These are phyloP conservation scores for Malaclemys terrapin DNA, from an alignment of 2,113 vertebrate species.

Conservation along the genomic window DNA sequence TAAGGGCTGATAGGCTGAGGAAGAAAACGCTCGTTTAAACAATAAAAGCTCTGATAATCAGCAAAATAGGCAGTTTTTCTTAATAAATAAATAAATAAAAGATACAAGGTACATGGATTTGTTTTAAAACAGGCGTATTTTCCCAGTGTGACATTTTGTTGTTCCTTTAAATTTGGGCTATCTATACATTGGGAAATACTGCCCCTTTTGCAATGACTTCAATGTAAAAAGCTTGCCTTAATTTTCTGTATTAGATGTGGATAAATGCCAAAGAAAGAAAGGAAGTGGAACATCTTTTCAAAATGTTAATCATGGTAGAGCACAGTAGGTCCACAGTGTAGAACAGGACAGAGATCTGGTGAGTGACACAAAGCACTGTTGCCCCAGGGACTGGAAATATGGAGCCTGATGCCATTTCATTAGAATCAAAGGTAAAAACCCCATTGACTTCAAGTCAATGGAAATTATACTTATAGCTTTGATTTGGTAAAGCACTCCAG, in stretches of 20 bases:
- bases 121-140: not conserved
- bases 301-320: not conserved
- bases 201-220: not conserved
- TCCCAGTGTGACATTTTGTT: not conserved
- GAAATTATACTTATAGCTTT: not conserved
- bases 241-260: not conserved
- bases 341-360: not conserved
- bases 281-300: not conserved
- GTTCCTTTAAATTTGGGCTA: not conserved
- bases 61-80: constrained; percentile 44
- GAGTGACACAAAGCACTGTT: not conserved
- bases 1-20: constrained; percentile 32
- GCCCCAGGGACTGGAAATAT: not conserved
- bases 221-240: not conserved
- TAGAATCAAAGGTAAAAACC: not conserved
- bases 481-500: not conserved
- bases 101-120: not conserved
- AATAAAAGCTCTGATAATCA: constrained; percentile 58
- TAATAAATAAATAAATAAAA: not conserved
- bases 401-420: not conserved
- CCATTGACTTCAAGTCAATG: not conserved
- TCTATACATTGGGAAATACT: not conserved
- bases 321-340: not conserved
- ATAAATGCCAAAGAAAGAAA: not conserved
- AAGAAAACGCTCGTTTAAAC: constrained; percentile 59